Evolutionary conservation across 2,113 vertebrate species (phyloP), one percentile per base, ranked within the genome.

Genomic region (Pterocles orientalis): DNA sequence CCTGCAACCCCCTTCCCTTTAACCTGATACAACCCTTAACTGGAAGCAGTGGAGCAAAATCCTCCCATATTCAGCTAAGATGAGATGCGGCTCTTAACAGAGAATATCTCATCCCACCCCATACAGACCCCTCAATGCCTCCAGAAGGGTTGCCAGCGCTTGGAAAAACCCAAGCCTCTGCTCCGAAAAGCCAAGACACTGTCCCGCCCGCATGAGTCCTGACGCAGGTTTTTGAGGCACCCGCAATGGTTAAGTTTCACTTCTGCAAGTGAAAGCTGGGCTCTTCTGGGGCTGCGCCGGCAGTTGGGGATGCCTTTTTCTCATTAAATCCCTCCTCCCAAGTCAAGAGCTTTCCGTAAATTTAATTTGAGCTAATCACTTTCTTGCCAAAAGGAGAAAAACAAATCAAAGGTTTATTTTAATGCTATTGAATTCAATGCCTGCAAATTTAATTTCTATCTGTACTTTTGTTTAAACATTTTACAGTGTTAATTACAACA

Each of bases 311-410:
- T 2, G 51, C 28, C 72, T 95, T 94, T 95, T 93, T 92, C 68
- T 75, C 93, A 94, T 95, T 96, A 93, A 96, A 86, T 21, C 57
- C 14, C 85, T 83, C 23, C 14, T 90, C 90, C 88, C 53, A 34
- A 86, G 86, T 54, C 2, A 57, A 95, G 79, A 86, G 95, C 76
- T 70, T 68, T 96, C 71, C 26, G 21, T 78, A 95, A 92, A 96
- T 95, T 95, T 81, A 96, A 95, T 96, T 97, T 93, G 92, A 86
- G 92, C 66, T 79, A 90, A 94, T 94, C 84, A 83, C 79, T 96
- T 90, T 92, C 94, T 94, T 96, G 96, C 94, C 96, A 94, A 96
- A 93, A 93, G 93, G 93, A 97, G 92, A 45, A 81, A 96, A 95
- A 41, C 73, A 88, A 97, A 94, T 82, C 96, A 86, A 93, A 94